These are phyloP conservation scores for Pseudopipra pipra DNA, from an alignment of 2,113 vertebrate species.

Conservation along the genomic window DNA sequence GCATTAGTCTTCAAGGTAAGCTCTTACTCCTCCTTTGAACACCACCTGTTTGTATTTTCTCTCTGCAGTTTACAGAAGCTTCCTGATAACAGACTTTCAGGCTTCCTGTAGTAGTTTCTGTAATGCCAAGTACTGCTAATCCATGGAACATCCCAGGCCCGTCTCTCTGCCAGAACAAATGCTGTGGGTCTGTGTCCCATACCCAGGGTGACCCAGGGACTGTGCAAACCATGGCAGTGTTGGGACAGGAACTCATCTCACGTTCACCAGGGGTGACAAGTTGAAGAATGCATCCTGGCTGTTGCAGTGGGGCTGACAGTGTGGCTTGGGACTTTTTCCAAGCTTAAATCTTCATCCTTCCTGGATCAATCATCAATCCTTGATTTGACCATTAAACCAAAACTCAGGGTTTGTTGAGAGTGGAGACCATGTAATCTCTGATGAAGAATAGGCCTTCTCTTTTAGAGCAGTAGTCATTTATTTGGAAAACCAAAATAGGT, in stretches of 20 bases:
- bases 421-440: background rate
- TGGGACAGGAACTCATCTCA: background rate
- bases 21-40: background rate
- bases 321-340: background rate
- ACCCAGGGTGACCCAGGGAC: background rate
- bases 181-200: background rate
- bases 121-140: fast-evolving
- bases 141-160: background rate
- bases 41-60: background rate
- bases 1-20: background rate
- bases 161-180: background rate
- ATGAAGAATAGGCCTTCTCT: background rate
- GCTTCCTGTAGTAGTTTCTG: background rate
- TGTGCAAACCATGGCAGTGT: background rate
- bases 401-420: background rate
- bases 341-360: background rate
- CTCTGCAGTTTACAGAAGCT: background rate
- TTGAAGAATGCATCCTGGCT: background rate
- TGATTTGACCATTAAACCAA: background rate
- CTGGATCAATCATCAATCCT: background rate
- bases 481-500: background rate
- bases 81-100: fast-evolving
- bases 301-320: background rate
- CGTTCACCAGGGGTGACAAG: background rate
- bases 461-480: background rate